Base-by-base conservation (phyloP, 2,797 vertebrate species). In the Melanotaenia maccullochi region DNA sequence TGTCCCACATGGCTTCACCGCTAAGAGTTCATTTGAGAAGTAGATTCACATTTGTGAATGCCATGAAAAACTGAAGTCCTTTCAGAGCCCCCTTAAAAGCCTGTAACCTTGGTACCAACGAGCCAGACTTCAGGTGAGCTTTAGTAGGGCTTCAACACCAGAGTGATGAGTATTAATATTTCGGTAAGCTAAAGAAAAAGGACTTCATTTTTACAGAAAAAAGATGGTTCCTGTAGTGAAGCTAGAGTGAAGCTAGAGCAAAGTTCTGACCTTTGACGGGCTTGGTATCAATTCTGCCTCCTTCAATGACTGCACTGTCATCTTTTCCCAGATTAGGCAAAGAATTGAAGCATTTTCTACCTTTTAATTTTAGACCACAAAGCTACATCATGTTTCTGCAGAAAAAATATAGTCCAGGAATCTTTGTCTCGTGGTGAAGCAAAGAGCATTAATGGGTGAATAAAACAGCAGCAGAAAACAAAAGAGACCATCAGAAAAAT, bases 241-340 rank as follows among this genome's bases (percentile, higher is more conserved):
- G 76, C 68, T 68, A 58, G 60, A n/a, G n/a, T n/a, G n/a, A n/a
- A n/a, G n/a, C n/a, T n/a, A n/a, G n/a, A n/a, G 32, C 72, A 42
- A 18, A 69, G 62, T 58, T 74, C 36, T 78, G 64, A 78, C 84
- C 68, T 85, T 86, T 73, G 28, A 75, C 49, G 59, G 79, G 35
- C 5, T n/a, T 25, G 42, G n/a, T 58, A 79, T 78, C 2, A 5
- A 72, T 57, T 55, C 30, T 33, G 58, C 36, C 68, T 65, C 33
- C 57, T 60, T 58, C 58, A 3, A 22, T 54, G 58, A 47, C 60
- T n/a, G 16, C 4, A 1, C 13, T 40, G 62, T 78, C 61, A 72
- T 73, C 44, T 65, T 58, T 59, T n/a, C 74, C 58, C 60, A 78
- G 60, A 47, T 81, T 76, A 76, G 71, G 67, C 60, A 40, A 67